These are phyloP conservation scores for Antrozous pallidus DNA, from an alignment of 2,797 vertebrate species.

Conservation along the genomic window DNA sequence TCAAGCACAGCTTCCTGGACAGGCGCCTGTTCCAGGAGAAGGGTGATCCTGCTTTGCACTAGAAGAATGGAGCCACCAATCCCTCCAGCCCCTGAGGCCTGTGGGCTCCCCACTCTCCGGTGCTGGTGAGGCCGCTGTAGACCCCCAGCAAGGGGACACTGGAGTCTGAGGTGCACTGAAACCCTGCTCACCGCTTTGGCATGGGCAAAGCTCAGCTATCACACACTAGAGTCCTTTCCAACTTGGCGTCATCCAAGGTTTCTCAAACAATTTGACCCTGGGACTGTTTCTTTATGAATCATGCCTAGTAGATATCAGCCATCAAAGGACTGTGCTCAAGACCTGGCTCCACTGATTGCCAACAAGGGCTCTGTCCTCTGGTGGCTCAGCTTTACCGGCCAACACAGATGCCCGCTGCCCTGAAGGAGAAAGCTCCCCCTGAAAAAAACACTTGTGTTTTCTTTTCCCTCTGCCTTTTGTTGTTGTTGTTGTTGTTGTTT, in stretches of 20 bases:
- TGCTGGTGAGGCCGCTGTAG: too few species aligned
- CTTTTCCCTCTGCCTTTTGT: not conserved
- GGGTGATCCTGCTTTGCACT: not conserved
- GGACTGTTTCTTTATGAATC: not conserved
- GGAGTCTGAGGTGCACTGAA: not conserved
- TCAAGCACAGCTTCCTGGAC: not conserved
- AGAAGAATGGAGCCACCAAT: not conserved
- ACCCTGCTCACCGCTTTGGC: fast-evolving
- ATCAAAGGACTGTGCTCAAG: not conserved
- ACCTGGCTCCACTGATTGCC: not conserved
- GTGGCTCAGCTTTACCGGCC: not conserved
- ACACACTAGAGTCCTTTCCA: not conserved
- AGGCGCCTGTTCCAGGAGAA: not conserved
- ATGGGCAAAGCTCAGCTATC: not conserved
- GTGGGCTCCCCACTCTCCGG: fast-evolving
- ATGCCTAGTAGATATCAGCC: not conserved
- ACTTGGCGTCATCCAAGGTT: not conserved
- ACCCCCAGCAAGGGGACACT: fast-evolving
- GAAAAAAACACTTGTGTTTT: not conserved
- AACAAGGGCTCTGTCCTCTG: not conserved
- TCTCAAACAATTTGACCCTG: not conserved
- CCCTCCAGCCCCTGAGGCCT: not conserved
- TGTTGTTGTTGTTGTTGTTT: not conserved
- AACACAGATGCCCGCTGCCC: fast-evolving
- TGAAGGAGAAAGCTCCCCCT: not conserved